These are phyloP conservation scores for Drosophila willistoni DNA, from an alignment of 1,140 invertebrate genomes.

Conservation along the genomic window DNA sequence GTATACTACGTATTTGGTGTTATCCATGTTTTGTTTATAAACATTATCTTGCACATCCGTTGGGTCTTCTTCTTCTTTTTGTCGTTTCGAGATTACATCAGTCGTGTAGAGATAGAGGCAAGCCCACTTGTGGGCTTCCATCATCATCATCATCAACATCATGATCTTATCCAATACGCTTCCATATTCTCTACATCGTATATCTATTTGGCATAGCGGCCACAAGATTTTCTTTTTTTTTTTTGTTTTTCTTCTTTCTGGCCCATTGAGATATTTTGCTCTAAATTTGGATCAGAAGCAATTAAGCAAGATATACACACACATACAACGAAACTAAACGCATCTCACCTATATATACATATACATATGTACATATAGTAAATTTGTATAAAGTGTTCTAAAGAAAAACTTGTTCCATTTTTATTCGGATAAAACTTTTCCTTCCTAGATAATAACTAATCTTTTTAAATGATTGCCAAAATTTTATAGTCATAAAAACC, in stretches of 20 bases:
- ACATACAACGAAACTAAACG: conserved; percentile 37
- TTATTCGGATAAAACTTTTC: background rate
- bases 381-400: background rate
- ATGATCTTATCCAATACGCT: background rate
- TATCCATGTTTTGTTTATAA: conserved; percentile 47
- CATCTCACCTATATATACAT: conserved; percentile 15
- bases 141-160: background rate
- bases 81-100: background rate
- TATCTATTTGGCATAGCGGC: conserved; percentile 9
- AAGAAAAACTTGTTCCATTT: background rate
- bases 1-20: conserved; percentile 34
- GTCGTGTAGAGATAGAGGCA: background rate
- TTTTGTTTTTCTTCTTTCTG: background rate
- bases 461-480: conserved; percentile 8
- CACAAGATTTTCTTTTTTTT: background rate
- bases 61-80: background rate
- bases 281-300: conserved; percentile 12
- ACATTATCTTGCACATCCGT: conserved; percentile 10
- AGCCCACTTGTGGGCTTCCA: background rate
- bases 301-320: conserved; percentile 4
- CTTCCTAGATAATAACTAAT: background rate
- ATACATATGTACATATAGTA: background rate
- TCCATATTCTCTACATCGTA: conserved; percentile 6
- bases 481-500: no score
- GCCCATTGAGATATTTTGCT: conserved; percentile 12